Base-by-base conservation (phyloP, 2,888 invertebrate species). In the Hymenopus coronatus region DNA sequence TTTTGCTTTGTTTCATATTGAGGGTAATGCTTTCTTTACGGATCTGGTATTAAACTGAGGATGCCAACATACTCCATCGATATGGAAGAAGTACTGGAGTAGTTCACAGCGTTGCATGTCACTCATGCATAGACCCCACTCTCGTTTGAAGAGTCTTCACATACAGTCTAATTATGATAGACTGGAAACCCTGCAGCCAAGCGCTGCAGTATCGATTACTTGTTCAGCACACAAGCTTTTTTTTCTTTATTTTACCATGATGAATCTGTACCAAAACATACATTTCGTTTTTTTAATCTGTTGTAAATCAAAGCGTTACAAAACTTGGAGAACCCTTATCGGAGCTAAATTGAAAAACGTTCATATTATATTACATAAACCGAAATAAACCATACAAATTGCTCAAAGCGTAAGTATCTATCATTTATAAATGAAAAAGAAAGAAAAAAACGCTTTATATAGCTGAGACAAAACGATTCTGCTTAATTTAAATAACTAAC, bases 401-500 rank as follows among this genome's bases (percentile, higher is more conserved):
- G 40, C 40, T 40, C 40, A 40, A 40, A 2, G 40, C 40, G 6
- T 33, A 33, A 33, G 4, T 8, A 33, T 33, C 33, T 33, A 33
- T 8, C 33, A 33, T 8, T 33, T 33, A 33, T 33, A 7, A 33
- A 33, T 33, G 8, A 4, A 33, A 33, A 40, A 40, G 0, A 6
- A 40, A 1, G 1, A 1, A 1, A 0, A 12, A 9, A 1, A 12
- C 9, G 0, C 12, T 12, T 40, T 0, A 12, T 40, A n/a, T n/a
- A n/a, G n/a, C 12, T 9, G 12, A 40, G 40, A 40, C 12, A 40
- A 40, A 2, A 12, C 1, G 0, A 40, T 12, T 40, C 12, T 40
- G 2, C 40, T 40, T 40, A 40, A 40, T 40, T 40, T 40, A 40
- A 40, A 40, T 40, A 12, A 40, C 2, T 40, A 12, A 40, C 12